Percentiles rank a stretch among this genome's conserved stretches.
phyloP scores from a whole-genome alignment of 2,888 invertebrate species.

The Torymus tubicola region DNA sequence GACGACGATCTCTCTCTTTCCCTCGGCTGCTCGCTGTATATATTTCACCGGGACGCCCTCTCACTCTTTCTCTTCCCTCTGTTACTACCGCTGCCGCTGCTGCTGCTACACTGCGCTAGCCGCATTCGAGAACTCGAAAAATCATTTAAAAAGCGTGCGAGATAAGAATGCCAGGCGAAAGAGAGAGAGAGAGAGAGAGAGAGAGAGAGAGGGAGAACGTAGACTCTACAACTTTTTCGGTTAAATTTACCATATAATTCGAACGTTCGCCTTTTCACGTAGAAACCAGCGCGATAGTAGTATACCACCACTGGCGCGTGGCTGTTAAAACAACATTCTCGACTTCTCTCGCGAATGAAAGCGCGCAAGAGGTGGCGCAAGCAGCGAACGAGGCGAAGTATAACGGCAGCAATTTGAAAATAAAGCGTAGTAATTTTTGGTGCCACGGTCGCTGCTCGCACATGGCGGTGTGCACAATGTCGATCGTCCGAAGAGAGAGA shows the following conservation, averaged over 20 bases:
- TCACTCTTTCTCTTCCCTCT: not conserved
- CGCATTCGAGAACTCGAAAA: not conserved
- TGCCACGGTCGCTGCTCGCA: not conserved
- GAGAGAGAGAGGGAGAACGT: no score
- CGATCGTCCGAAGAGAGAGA: slow-evolving; percentile 8
- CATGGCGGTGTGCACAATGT: not conserved
- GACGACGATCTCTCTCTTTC: not conserved
- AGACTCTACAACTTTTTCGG: not conserved
- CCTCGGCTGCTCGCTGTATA: not conserved
- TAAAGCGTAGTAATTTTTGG: slow-evolving; percentile 20
- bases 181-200: no score
- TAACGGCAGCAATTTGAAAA: slow-evolving; percentile 15
- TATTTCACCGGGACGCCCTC: not conserved
- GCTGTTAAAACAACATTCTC: no score
- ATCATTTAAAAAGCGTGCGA: slow-evolving; percentile 22
- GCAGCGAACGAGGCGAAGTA: no score
- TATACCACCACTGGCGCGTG: no score
- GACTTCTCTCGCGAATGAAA: no score
- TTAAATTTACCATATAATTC: not conserved
- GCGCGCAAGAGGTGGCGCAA: no score
- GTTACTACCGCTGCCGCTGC: not conserved
- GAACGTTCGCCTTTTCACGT: no score
- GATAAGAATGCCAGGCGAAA: slow-evolving; percentile 6
- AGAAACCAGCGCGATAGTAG: no score
- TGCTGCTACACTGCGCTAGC: not conserved